Conservation (phyloP, 2,888 invertebrate genomes). For the Synanthedon vespiformis region DNA sequence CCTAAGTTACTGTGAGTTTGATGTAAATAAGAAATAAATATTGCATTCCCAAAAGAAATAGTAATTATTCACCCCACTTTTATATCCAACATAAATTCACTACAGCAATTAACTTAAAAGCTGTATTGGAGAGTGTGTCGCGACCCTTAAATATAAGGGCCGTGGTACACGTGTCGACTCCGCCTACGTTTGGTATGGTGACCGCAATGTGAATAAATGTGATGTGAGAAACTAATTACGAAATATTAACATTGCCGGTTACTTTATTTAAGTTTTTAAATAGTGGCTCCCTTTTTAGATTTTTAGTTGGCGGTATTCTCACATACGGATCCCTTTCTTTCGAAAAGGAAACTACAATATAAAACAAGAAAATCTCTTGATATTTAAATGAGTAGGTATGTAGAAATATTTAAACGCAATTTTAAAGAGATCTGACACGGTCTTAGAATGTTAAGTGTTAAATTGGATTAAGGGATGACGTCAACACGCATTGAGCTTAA, state of each 20-base stretch:
- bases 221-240: conserved; percentile 2
- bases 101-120: conserved; percentile 59
- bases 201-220: conserved; percentile 22
- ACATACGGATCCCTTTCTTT: no score
- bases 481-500: background rate
- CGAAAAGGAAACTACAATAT: no score
- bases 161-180: conserved; percentile 45
- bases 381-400: background rate
- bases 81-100: conserved; percentile 50
- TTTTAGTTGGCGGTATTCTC: no score
- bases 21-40: no score
- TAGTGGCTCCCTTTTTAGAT: no score
- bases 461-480: background rate
- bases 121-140: conserved; percentile 42
- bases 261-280: no score
- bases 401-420: background rate
- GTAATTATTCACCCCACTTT: conserved; percentile 37
- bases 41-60: conserved; percentile 8
- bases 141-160: conserved; percentile 55
- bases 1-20: no score
- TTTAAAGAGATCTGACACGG: background rate
- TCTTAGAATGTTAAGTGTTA: background rate
- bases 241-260: no score
- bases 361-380: no score
- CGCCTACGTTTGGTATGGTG: conserved; percentile 42